phyloP scores from a whole-genome alignment of 2,113 vertebrate species.

The Damaliscus lunatus region DNA sequence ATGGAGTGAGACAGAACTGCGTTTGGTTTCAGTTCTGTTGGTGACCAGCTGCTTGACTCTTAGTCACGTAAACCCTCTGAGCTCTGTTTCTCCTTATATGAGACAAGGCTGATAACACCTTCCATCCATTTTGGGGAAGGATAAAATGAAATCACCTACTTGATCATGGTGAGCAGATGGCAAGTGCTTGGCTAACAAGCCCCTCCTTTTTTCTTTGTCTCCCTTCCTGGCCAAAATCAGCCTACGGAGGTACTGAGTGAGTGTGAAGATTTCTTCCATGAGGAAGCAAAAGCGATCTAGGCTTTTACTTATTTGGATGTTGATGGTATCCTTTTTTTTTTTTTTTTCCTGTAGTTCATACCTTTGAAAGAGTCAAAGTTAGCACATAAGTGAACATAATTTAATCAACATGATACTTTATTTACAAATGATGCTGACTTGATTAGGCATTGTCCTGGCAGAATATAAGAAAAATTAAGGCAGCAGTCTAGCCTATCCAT shows the following conservation, averaged over 20 bases:
- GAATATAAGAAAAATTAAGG: neutral
- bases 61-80: neutral
- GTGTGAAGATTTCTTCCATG: neutral
- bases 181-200: fast-evolving
- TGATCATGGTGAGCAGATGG: too few relatives aligned
- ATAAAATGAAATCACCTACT: neutral
- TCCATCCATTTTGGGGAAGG: neutral
- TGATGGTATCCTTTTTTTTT: neutral
- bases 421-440: neutral
- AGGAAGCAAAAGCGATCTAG: neutral
- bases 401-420: neutral
- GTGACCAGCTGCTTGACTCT: neutral
- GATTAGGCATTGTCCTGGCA: neutral
- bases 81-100: neutral
- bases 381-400: fast-evolving
- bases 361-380: neutral
- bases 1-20: neutral
- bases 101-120: neutral
- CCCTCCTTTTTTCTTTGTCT: neutral
- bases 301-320: too few relatives aligned
- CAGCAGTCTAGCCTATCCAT: too few relatives aligned
- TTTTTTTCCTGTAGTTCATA: neutral
- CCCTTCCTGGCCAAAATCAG: neutral
- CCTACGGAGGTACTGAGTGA: neutral
- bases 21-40: neutral